Conservation (phyloP, 1,140 invertebrate genomes). For the Lepidurus packardi region DNA sequence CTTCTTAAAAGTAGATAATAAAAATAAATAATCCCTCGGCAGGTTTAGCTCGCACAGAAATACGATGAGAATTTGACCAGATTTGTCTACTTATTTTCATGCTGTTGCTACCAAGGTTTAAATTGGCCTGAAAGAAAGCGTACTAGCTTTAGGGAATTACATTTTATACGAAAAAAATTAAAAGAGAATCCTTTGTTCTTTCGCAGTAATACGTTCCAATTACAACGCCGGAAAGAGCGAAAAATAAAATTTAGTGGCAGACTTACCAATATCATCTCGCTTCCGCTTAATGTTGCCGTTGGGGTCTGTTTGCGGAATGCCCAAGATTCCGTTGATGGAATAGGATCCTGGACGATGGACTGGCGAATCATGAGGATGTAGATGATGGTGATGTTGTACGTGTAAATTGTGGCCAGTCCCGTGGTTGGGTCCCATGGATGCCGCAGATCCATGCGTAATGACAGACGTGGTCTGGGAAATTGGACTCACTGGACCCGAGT, state of each 20-base stretch:
- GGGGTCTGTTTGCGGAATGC: constrained; percentile 68
- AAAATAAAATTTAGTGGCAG: background rate
- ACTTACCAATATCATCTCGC: constrained; percentile 50
- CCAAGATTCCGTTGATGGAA: constrained; percentile 92
- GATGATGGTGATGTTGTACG: constrained; percentile 41
- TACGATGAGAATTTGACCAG: background rate
- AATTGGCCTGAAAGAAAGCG: no score
- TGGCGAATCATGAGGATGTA: constrained; percentile 38
- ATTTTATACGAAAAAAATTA: no score
- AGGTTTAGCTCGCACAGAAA: background rate
- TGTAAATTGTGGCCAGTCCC: constrained; percentile 50
- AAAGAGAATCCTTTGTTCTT: no score
- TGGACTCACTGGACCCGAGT: constrained; percentile 40
- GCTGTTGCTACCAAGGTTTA: background rate
- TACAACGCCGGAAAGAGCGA: background rate
- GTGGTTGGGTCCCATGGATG: constrained; percentile 43
- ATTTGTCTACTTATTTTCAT: background rate
- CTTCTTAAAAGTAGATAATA: background rate
- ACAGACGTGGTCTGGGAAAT: constrained; percentile 42
- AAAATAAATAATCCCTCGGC: background rate
- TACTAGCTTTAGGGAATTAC: no score
- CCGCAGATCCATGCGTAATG: constrained; percentile 41
- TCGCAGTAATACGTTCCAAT: background rate
- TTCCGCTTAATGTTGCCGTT: constrained; percentile 65
- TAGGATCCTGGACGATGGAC: constrained; percentile 59